A percentile compares a stretch with the other conserved stretches of the same genome.
Conservation (phyloP, 2,888 invertebrate species). For the Microctonus hyperodae region DNA sequence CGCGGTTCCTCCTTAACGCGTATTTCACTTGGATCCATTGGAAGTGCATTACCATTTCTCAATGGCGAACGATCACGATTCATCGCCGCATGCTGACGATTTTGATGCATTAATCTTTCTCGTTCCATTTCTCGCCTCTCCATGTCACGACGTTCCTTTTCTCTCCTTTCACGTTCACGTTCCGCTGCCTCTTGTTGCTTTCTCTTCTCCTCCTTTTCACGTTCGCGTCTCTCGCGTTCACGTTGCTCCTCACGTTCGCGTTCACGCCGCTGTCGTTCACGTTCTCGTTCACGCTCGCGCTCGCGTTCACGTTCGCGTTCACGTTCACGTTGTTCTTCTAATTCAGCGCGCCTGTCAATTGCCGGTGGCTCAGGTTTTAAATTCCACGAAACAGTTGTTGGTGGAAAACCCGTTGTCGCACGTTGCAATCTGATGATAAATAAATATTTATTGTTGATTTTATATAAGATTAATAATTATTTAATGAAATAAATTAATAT, state of each 20-base stretch:
- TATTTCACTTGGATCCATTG: conserved; percentile 53
- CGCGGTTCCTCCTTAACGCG: conserved; percentile 73
- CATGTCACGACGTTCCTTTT: conserved; percentile 67
- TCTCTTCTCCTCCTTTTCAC: conserved; percentile 63
- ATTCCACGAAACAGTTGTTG: conserved; percentile 69
- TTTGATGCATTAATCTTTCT: conserved; percentile 67
- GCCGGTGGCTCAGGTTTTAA: conserved; percentile 73
- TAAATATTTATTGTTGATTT: background rate
- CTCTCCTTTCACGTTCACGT: conserved; percentile 63
- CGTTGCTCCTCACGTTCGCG: conserved; percentile 60
- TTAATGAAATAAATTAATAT: conserved; percentile 1
- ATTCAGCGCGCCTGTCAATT: conserved; percentile 68
- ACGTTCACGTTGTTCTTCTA: conserved; percentile 67
- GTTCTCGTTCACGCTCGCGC: conserved; percentile 70
- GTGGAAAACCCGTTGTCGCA: conserved; percentile 68
- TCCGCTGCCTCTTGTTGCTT: conserved; percentile 57
- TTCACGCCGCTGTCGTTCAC: conserved; percentile 64
- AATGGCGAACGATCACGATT: conserved; percentile 77
- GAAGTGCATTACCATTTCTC: conserved; percentile 68
- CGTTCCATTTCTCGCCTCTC: conserved; percentile 68
- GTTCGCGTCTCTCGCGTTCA: conserved; percentile 64
- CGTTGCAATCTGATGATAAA: conserved; percentile 65
- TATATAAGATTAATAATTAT: background rate
- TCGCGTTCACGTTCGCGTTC: conserved; percentile 68
- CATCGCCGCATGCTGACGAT: conserved; percentile 54